These are phyloP conservation scores for Autographa gamma DNA, from an alignment of 2,888 invertebrate species.

Conservation along the genomic window DNA sequence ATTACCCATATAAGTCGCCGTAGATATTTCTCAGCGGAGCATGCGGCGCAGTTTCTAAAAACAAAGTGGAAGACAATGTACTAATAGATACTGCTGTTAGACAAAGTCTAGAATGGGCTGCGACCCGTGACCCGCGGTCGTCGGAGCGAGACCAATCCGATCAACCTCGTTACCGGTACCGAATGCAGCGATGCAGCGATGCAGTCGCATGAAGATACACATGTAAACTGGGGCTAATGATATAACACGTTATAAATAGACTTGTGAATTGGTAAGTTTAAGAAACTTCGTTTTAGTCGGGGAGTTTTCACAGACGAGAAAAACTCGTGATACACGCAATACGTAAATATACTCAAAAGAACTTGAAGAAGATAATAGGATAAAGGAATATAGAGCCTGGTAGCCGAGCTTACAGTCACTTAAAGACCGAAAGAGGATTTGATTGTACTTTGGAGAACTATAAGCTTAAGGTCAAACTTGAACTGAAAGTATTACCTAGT, in stretches of 20 bases:
- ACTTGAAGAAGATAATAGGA: too few species aligned
- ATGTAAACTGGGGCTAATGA: conserved; percentile 11
- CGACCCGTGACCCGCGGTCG: conserved; percentile 76
- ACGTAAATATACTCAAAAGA: too few species aligned
- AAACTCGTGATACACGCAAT: background rate
- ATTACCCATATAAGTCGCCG: background rate
- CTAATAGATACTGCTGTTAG: conserved; percentile 50
- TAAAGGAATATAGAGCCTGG: too few species aligned
- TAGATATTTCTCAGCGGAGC: conserved; percentile 8
- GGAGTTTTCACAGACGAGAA: background rate
- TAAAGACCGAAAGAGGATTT: background rate
- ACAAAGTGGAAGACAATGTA: conserved; percentile 50
- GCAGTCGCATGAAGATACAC: conserved; percentile 28
- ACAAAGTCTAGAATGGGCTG: conserved; percentile 61
- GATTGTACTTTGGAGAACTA: background rate
- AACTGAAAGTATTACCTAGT: background rate
- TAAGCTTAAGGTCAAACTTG: background rate
- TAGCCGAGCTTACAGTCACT: background rate
- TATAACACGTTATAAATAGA: conserved; percentile 13
- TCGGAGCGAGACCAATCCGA: conserved; percentile 78
- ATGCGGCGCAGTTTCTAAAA: conserved; percentile 33
- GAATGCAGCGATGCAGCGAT: conserved; percentile 47
- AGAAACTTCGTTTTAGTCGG: conserved; percentile 12
- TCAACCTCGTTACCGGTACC: conserved; percentile 75
- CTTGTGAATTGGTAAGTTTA: conserved; percentile 3